A percentile compares a stretch with the other conserved stretches of the same genome.
phyloP scores from a whole-genome alignment of 1,140 invertebrate species.

The Caenorhabditis latens region DNA sequence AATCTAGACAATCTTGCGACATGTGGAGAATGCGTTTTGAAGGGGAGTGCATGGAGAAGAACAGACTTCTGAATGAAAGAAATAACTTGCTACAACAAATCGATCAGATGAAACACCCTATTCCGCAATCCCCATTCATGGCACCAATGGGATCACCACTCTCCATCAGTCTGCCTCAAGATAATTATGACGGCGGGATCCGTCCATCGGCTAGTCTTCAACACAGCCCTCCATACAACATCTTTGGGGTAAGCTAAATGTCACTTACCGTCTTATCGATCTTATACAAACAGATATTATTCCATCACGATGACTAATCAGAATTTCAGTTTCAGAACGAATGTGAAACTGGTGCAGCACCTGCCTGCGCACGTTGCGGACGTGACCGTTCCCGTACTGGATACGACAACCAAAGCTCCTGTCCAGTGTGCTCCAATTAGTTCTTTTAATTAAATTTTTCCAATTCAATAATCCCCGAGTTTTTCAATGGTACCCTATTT shows the following conservation, averaged over 20 bases:
- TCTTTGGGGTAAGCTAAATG: slow-evolving; percentile 3
- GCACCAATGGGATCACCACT: slow-evolving; percentile 30
- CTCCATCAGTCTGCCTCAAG: slow-evolving; percentile 17
- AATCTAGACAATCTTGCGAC: slow-evolving; percentile 18
- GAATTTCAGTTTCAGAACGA: slow-evolving; percentile 39
- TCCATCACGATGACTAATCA: background rate
- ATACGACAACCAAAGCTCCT: slow-evolving; percentile 45
- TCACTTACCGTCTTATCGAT: too few relatives aligned
- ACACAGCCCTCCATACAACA: slow-evolving; percentile 54
- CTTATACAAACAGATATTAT: background rate
- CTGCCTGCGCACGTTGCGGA: slow-evolving; percentile 61
- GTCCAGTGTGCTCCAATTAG: slow-evolving; percentile 57
- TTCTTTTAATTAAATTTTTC: background rate
- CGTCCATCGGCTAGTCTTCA: slow-evolving; percentile 35
- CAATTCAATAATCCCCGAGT: background rate
- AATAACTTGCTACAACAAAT: slow-evolving; percentile 39
- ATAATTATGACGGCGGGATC: slow-evolving; percentile 18
- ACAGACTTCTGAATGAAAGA: slow-evolving; percentile 37
- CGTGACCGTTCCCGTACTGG: slow-evolving; percentile 53
- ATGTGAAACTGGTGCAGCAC: slow-evolving; percentile 43
- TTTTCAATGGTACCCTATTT: slow-evolving; percentile 31
- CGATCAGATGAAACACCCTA: slow-evolving; percentile 24
- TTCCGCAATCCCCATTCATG: slow-evolving; percentile 37
- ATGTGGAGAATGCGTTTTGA: slow-evolving; percentile 57
- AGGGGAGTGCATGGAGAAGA: slow-evolving; percentile 61